Conservation (phyloP, 2,888 invertebrate genomes). For the Tuta absoluta region DNA sequence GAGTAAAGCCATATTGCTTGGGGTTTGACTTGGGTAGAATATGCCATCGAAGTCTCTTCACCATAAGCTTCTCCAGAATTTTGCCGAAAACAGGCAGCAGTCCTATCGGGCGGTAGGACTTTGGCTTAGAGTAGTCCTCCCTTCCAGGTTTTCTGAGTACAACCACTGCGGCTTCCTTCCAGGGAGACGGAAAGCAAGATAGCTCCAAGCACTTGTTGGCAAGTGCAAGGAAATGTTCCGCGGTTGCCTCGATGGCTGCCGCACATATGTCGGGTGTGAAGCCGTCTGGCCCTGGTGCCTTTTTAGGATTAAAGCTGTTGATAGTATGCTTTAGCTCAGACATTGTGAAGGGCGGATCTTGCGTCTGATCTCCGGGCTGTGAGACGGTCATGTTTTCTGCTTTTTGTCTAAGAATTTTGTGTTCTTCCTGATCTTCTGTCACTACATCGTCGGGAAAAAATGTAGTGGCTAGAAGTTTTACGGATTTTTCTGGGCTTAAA, state of each 20-base stretch:
- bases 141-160: neutral
- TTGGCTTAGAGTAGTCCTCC: neutral
- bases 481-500: neutral
- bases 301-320: neutral
- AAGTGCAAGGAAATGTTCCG: neutral
- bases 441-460: neutral
- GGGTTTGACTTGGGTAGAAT: neutral
- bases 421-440: neutral
- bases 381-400: neutral
- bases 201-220: neutral
- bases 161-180: neutral
- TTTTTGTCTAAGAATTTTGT: neutral
- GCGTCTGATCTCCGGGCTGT: neutral
- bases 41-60: neutral
- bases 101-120: constrained; percentile 1
- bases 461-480: neutral
- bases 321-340: neutral
- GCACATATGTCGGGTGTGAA: neutral
- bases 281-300: constrained; percentile 3
- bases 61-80: neutral
- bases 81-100: constrained; percentile 6
- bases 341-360: constrained; percentile 34
- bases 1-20: neutral
- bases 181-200: neutral
- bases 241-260: neutral